Base-by-base conservation (phyloP, 1,140 invertebrate species). In the Daktulosphaira vitifoliae region DNA sequence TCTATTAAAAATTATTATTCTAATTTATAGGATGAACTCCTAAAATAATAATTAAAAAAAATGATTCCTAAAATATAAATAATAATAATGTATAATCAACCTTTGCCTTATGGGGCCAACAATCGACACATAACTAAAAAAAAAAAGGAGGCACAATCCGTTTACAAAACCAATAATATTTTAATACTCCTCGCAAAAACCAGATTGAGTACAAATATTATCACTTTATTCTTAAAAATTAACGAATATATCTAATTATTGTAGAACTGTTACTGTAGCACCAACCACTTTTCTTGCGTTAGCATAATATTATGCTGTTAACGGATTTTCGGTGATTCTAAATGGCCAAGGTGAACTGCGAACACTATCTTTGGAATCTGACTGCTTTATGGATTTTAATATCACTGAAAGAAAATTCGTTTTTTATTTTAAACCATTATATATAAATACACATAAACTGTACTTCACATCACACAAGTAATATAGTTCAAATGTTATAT, bases 311-410 rank as follows among this genome's bases (percentile, higher is more conserved):
- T 25, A 48, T 29, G 26, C 25, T 25, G 42, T 62, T 25, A 62
- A 11, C 16, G 85, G 85, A 74, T 87, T 87, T 75, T 87, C 85
- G 56, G 84, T 87, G 73, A 87, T 87, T 74, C 84, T 82, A 73
- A 87, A 87, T 3, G 67, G 69, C 70, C 70, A 71, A 20, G 70
- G 70, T 7, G 70, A 68, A 54, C 69, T 70, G 26, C 67, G 50
- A 1, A 71, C 69, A 39, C 68, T 70, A 26, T 71, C 70, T 20
- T 65, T 67, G 11, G 70, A 71, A 23, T 29, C 26, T 15, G 69
- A 70, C n/a, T 65, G 50, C 67, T 68, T 68, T 52, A 71, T 65
- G 25, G 65, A 65, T 25, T 69, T 59, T 11, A 65, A 65, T 68
- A 53, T 38, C 18, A 64, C 65, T 67, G 67, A 62, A 65, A 54